Base-by-base conservation (phyloP, 2,888 invertebrate genomes). In the Phengaris alcon region DNA sequence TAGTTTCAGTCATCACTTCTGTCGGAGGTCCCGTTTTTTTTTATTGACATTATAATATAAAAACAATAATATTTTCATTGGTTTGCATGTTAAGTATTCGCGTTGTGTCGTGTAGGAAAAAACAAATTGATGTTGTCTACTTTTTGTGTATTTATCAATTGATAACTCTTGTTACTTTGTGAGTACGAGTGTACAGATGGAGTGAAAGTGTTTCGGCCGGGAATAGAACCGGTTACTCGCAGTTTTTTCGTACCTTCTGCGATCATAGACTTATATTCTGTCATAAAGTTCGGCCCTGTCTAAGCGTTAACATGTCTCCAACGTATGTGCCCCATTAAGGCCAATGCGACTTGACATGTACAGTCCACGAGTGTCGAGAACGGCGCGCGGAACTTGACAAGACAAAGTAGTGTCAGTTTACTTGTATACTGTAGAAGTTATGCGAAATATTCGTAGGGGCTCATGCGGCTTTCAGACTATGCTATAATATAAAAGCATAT, bases 181-280 rank as follows among this genome's bases (percentile, higher is more conserved):
- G 64, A 64, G 22, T 12, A 64, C 64, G 35, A 64, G 35, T 78
- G 78, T 80, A 78, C 77, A 73, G 75, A 80, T 64, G 12, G 12
- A 84, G 87, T 86, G 87, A 88, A 88, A 88, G 87, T 84, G 81
- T 80, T 78, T 80, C 77, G 79, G 79, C 80, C 81, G 80, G 80
- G 69, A 74, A 72, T 55, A 59, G 51, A 73, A 77, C 77, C 77
- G 74, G 75, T 77, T 52, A 76, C 74, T 76, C 77, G 75, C 76
- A 73, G n/a, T 46, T 76, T 64, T 75, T 75, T 75, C 75, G 74
- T 74, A 52, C 55, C n/a, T 75, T 46, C 54, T 68, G 44, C 64
- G 68, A 51, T 51, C 59, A 10, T 22, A 22, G 0, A 10, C 22
- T 22, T 22, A 15, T 5, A 10, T 59, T 10, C 68, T 2, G 12